Conservation (phyloP, 2,888 invertebrate species). For the Spicauda simplicius region DNA sequence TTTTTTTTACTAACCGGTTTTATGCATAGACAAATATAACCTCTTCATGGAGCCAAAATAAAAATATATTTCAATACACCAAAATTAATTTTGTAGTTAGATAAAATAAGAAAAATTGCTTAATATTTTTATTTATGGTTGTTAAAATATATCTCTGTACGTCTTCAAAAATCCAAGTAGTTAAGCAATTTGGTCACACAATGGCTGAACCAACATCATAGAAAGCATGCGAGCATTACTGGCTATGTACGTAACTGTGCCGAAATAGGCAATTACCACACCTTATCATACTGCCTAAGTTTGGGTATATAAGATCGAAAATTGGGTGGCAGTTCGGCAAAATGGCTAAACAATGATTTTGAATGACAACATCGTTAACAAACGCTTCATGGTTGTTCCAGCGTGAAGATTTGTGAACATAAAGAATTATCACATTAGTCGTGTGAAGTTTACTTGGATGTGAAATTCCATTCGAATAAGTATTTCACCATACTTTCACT, state of each 20-base stretch:
- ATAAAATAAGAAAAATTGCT: no score
- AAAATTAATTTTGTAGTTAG: no score
- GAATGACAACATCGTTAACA: conserved; percentile 63
- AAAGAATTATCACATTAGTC: conserved; percentile 65
- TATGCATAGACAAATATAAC: background rate
- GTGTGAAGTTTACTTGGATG: conserved; percentile 64
- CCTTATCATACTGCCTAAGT: conserved; percentile 28
- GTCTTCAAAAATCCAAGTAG: conserved; percentile 2
- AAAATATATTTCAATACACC: background rate
- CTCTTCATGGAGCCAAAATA: background rate
- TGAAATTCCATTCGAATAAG: conserved; percentile 55
- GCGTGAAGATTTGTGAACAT: conserved; percentile 47
- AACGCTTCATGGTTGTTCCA: conserved; percentile 61
- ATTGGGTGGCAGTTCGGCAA: conserved; percentile 12
- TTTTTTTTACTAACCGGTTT: conserved; percentile 11
- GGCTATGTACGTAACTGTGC: conserved; percentile 38
- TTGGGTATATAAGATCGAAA: conserved; percentile 30
- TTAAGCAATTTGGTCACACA: conserved; percentile 38
- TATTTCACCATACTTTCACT: conserved; percentile 63
- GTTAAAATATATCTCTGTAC: background rate
- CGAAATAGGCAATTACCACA: conserved; percentile 43
- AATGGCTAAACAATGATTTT: conserved; percentile 45
- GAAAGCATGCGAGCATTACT: conserved; percentile 52
- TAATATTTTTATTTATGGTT: no score
- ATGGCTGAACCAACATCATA: conserved; percentile 46